These are phyloP conservation scores for Onychostoma macrolepis DNA, from an alignment of 2,113 vertebrate species.

Conservation along the genomic window DNA sequence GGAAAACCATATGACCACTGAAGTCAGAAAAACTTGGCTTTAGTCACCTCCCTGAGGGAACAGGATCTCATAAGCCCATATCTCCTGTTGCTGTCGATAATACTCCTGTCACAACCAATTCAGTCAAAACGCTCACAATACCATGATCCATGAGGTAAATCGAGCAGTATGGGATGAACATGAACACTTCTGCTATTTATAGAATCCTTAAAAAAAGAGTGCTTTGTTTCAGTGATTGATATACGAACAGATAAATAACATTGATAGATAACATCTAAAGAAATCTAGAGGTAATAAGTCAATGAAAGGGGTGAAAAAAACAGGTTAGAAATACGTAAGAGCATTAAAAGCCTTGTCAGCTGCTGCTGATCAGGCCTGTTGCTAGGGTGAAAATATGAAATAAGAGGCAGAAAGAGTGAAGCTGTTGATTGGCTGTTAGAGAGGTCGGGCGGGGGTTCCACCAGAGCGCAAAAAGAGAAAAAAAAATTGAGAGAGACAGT, in stretches of 20 bases:
- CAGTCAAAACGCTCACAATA: neutral
- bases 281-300: neutral
- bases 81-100: neutral
- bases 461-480: conserved; percentile 18
- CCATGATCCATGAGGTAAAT: neutral
- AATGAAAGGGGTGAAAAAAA: conserved; percentile 27
- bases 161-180: neutral
- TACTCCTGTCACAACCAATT: conserved; percentile 8
- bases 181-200: neutral
- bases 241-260: neutral
- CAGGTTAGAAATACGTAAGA: neutral
- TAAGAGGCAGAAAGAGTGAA: conserved; percentile 36
- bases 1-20: conserved; percentile 25
- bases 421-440: conserved; percentile 47
- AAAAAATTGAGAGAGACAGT: conserved; percentile 14
- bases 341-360: conserved; percentile 14
- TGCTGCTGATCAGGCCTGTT: conserved; percentile 48
- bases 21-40: conserved; percentile 1
- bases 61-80: neutral
- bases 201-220: neutral
- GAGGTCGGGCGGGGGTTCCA: conserved; percentile 31
- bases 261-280: neutral
- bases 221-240: neutral
- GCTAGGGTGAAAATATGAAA: conserved; percentile 56
- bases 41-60: conserved; percentile 3